Conservation (phyloP, 2,888 invertebrate genomes). For the Caenorhabditis drosophilae region DNA sequence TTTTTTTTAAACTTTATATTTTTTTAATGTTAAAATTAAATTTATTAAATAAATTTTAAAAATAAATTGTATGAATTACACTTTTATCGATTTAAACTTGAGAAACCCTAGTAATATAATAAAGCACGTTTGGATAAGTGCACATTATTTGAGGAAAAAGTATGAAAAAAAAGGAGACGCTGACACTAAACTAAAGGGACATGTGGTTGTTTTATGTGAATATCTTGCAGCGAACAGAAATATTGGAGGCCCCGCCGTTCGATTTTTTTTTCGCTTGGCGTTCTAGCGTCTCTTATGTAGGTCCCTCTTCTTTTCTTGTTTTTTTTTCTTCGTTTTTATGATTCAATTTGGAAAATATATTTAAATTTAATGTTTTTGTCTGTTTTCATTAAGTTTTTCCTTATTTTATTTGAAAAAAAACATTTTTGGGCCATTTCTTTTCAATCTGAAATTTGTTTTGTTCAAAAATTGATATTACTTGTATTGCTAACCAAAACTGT, state of each 20-base stretch:
- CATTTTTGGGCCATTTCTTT: not conserved
- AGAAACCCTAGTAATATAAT: too few relatives aligned
- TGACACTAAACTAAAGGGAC: slow-evolving; percentile 9
- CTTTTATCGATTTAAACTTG: too few relatives aligned
- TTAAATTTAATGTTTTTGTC: not conserved
- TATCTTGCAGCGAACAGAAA: slow-evolving; percentile 21
- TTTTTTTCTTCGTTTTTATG: slow-evolving; percentile 1
- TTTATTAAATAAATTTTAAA: too few relatives aligned
- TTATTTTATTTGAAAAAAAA: not conserved
- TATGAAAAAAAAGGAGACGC: slow-evolving; percentile 11
- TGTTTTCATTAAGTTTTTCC: not conserved
- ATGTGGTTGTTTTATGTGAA: not conserved
- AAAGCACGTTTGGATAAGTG: too few relatives aligned
- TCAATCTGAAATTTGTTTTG: not conserved
- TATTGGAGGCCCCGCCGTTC: slow-evolving; percentile 15
- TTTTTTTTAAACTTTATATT: not conserved
- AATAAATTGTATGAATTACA: too few relatives aligned
- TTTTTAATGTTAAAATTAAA: too few relatives aligned
- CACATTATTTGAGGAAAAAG: slow-evolving; percentile 12
- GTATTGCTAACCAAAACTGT: too few relatives aligned
- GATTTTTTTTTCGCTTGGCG: slow-evolving; percentile 19
- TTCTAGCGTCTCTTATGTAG: too few relatives aligned
- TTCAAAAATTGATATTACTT: too few relatives aligned
- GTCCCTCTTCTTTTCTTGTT: too few relatives aligned
- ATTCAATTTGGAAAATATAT: too few relatives aligned